phyloP scores from a whole-genome alignment of 92 coral and sea anemone species.

The Parazoanthus swiftii region DNA sequence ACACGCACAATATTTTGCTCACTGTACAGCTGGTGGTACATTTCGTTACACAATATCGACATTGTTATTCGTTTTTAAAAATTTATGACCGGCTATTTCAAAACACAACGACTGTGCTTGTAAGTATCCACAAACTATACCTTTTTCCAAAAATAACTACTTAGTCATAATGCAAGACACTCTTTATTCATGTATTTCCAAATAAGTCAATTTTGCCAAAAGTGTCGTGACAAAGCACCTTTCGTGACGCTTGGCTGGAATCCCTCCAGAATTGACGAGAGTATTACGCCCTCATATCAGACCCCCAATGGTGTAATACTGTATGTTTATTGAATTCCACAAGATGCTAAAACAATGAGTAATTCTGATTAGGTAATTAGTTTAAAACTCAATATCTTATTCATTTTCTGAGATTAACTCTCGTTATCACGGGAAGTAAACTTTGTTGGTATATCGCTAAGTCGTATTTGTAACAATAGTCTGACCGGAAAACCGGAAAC shows the following conservation, averaged over 20 bases:
- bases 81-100: no score
- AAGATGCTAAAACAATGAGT: slow-evolving; percentile 6
- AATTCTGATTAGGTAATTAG: slow-evolving; percentile 29
- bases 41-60: no score
- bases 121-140: no score
- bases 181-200: background rate
- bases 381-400: slow-evolving; percentile 19
- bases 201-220: background rate
- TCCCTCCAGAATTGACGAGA: background rate
- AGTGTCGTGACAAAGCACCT: slow-evolving; percentile 5
- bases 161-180: background rate
- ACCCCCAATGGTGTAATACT: slow-evolving; percentile 2
- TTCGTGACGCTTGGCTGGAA: slow-evolving; percentile 19
- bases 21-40: no score
- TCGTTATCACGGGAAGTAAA: slow-evolving; percentile 29
- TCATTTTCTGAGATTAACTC: slow-evolving; percentile 8
- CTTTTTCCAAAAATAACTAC: no score
- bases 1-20: no score
- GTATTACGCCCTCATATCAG: background rate
- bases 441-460: slow-evolving; percentile 21
- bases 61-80: no score
- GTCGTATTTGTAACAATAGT: background rate
- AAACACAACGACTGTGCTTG: no score
- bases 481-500: slow-evolving; percentile 20
- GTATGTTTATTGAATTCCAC: background rate